Evolutionary conservation across 37 sponge, comb jelly and placozoan genomes (phyloP).

Genomic region (Axinella damicornis): DNA sequence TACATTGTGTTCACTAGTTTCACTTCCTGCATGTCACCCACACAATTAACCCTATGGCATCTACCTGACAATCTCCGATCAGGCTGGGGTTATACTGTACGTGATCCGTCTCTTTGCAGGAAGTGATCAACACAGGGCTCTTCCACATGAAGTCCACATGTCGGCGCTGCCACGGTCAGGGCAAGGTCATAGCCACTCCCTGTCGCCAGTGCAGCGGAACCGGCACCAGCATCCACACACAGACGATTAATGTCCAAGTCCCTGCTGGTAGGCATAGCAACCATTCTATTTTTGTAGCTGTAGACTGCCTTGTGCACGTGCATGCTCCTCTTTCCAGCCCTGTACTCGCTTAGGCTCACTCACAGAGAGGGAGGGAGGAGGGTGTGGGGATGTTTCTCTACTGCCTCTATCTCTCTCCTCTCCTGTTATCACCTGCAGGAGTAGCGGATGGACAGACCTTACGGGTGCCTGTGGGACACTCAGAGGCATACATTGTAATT

Average conservation of each 20-base stretch:
- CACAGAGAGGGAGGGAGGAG: too few relatives aligned
- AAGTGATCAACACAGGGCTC: slow-evolving; percentile 71
- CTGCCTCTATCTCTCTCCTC: too few relatives aligned
- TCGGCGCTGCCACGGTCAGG: slow-evolving; percentile 78
- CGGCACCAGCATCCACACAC: slow-evolving; percentile 54
- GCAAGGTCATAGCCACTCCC: slow-evolving; percentile 64
- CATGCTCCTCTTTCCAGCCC: too few relatives aligned
- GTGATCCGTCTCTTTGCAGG: slow-evolving; percentile 28
- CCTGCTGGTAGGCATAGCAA: slow-evolving; percentile 73
- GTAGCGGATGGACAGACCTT: slow-evolving; percentile 82
- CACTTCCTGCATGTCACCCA: too few relatives aligned
- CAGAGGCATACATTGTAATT: slow-evolving; percentile 60
- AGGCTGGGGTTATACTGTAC: too few relatives aligned
- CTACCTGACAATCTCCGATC: too few relatives aligned
- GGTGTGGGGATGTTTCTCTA: too few relatives aligned
- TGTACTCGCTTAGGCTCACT: too few relatives aligned
- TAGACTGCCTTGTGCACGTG: too few relatives aligned
- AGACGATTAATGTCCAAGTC: slow-evolving; percentile 70
- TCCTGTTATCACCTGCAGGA: slow-evolving; percentile 50
- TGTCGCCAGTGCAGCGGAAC: slow-evolving; percentile 69
- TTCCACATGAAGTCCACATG: slow-evolving; percentile 88
- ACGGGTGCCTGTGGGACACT: slow-evolving; percentile 68
- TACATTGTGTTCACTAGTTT: too few relatives aligned
- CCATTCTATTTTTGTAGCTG: too few relatives aligned
- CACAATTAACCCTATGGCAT: too few relatives aligned